A percentile compares a stretch with the other conserved stretches of the same genome.
Evolutionary conservation across 2,113 vertebrate species (phyloP).

Genomic region (Saccopteryx leptura): DNA sequence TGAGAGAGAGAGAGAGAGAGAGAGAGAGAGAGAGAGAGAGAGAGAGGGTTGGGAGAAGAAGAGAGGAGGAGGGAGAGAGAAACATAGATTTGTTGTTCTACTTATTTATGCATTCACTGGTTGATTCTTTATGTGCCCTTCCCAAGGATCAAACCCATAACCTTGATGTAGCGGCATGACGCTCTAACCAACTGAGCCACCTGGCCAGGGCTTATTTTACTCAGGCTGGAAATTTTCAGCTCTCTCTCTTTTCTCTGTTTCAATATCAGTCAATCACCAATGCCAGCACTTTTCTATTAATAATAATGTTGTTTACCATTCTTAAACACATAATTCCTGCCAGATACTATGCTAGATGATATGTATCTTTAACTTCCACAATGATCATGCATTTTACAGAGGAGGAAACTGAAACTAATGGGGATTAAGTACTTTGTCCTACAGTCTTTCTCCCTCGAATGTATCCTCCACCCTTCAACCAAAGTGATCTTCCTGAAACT

Average conservation of each 20-base stretch:
- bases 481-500: background rate
- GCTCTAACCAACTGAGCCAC: no score
- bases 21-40: no score
- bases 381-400: conserved; percentile 27
- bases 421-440: background rate
- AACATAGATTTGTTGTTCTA: no score
- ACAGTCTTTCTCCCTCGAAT: background rate
- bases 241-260: conserved; percentile 1
- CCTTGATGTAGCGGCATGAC: no score
- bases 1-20: no score
- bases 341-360: background rate
- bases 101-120: no score
- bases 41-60: no score
- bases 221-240: conserved; percentile 28
- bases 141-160: no score
- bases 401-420: background rate
- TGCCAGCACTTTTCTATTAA: background rate
- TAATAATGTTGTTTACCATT: background rate
- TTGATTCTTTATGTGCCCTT: no score
- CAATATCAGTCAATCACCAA: conserved; percentile 16
- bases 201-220: no score
- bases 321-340: conserved; percentile 16
- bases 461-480: background rate
- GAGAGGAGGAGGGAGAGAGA: no score
- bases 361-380: conserved; percentile 32